Base-by-base conservation (phyloP, 2,888 invertebrate species). In the Cremastobaeus sp. region DNA sequence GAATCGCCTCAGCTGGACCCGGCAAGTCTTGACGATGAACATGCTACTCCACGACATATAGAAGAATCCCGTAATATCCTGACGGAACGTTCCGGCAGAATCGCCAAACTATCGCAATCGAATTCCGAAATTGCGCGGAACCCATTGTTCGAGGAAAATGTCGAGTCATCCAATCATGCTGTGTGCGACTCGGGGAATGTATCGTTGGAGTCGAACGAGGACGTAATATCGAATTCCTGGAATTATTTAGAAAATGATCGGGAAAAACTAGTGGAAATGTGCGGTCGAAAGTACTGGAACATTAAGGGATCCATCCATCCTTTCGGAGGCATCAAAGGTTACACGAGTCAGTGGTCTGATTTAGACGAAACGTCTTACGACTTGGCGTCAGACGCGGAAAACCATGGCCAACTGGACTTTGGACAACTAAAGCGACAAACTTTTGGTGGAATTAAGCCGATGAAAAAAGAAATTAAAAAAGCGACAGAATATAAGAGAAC, bases 271-370 rank as follows among this genome's bases (percentile, higher is more conserved):
- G 12, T 45, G 1, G 41, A 20, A 39, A 6, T 17, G 1, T 9
- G 45, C 2, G 75, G 71, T 0, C 37, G 35, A 14, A 75, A 62
- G 15, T 76, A 69, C 11, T 76, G 64, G 72, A 12, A 73, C 12
- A 5, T 59, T 8, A 60, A 57, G 4, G n/a, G 28, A 0, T 15
- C 2, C 6, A 60, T 45, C 2, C 47, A 64, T 35, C 64, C 57
- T 1, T 76, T 76, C 12, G 76, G 76, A 0, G 76, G 76, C 3
- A 76, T 76, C 6, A 57, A 54, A 35, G 34, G 0, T 21, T 52
- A 37, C 1, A 35, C 15, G 17, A 20, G 5, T 3, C n/a, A 28
- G 2, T 62, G 47, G 35, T 47, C 54, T 5, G 34, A 54, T 12
- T 30, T 52, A 3, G 41, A 62, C 15, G 52, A 64, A 11, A 37